Conservation (phyloP, 1,140 invertebrate species). For the Medauroidea extradentata region DNA sequence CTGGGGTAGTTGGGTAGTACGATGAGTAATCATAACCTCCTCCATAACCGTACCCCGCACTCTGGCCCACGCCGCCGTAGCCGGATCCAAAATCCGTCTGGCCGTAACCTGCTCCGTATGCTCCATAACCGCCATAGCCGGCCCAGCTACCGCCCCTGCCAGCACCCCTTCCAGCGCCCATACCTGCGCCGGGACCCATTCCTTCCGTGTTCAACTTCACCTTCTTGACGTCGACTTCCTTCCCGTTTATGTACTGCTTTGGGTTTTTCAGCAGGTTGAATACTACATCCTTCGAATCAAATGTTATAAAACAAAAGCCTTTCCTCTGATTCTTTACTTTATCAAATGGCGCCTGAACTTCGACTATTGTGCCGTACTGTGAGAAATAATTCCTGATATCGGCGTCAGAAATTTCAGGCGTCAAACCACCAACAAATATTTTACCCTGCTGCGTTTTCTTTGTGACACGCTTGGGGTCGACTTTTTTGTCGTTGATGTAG, state of each 20-base stretch:
- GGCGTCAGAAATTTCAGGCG: constrained; percentile 57
- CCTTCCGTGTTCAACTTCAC: constrained; percentile 49
- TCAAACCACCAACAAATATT: constrained; percentile 65
- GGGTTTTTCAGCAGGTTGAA: constrained; percentile 57
- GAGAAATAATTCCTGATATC: constrained; percentile 59
- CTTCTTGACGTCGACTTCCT: constrained; percentile 56
- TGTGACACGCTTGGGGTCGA: constrained; percentile 60
- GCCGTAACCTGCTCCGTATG: constrained; percentile 15
- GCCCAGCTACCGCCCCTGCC: constrained; percentile 27
- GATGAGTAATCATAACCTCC: constrained; percentile 44
- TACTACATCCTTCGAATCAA: constrained; percentile 58
- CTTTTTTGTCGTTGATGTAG: constrained; percentile 59
- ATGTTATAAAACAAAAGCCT: constrained; percentile 64
- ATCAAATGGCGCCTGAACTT: constrained; percentile 66
- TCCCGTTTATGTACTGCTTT: constrained; percentile 59
- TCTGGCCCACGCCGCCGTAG: constrained; percentile 37
- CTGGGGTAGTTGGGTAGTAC: constrained; percentile 39
- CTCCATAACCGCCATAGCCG: constrained; percentile 39
- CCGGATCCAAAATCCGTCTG: constrained; percentile 11
- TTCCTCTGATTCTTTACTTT: constrained; percentile 63
- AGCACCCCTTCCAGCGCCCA: constrained; percentile 15
- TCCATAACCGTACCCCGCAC: constrained; percentile 41
- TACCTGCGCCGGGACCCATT: constrained; percentile 23
- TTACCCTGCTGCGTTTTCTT: constrained; percentile 57
- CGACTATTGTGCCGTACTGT: constrained; percentile 58